Base-by-base conservation (phyloP, 2,113 vertebrate genomes). In the Austrofundulus limnaeus region DNA sequence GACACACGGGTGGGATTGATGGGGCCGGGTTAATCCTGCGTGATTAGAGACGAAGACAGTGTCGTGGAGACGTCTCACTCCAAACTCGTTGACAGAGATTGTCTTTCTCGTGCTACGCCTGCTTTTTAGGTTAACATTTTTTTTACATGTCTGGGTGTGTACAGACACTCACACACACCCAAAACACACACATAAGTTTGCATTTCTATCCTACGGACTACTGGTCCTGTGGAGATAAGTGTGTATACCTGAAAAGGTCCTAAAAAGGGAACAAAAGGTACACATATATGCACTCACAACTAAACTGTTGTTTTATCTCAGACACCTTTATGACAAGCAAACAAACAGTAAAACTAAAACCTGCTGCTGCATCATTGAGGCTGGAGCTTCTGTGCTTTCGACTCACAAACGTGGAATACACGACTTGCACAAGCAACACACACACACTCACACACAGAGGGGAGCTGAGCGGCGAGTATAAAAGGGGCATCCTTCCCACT, bases 401-500 rank as follows among this genome's bases (percentile, higher is more conserved):
- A 4, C 61, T 59, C 16, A 7, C 41, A 66, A 61, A 74, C 80
- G 77, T 70, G 50, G 42, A 50, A 73, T 31, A 79, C 62, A 68
- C 63, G 75, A 58, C 43, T 71, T 63, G 58, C 51, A 75, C 57
- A 55, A 41, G 57, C 38, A 74, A 64, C 50, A 52, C 74, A 75
- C 72, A 60, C 63, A 66, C 48, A 49, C 65, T 67, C 53, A 60
- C 41, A 47, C 58, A 60, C 61, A 43, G 66, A 70, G 54, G 49
- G 62, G 39, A 9, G 42, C 73, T 66, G 82, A 81, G 82, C 75
- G 17, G 69, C 60, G 82, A 83, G 78, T 91, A 91, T 91, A 91
- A 90, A 91, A 90, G 85, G 80, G 81, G 60, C 81, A 60, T 87
- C 84, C 76, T 84, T 86, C 72, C 71, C 76, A 82, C 75, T 88